Percentiles rank a stretch among this genome's conserved stretches.
Conservation (phyloP, 2,888 invertebrate species). For the Nomada ruficornis region DNA sequence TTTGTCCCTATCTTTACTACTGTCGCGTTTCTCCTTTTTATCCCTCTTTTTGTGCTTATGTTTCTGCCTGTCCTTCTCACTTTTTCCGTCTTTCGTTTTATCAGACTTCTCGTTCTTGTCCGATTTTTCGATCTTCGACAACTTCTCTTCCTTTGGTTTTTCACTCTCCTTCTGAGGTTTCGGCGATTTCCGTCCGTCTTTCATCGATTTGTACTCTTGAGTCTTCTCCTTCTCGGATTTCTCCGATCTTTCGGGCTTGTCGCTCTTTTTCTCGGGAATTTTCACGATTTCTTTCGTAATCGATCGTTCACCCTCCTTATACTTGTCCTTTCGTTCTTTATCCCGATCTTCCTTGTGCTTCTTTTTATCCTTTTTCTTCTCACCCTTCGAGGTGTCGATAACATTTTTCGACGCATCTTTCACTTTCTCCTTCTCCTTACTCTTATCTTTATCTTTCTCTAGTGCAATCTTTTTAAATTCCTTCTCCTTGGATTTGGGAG, state of each 20-base stretch:
- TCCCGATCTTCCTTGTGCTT: slow-evolving; percentile 87
- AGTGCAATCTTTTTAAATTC: slow-evolving; percentile 80
- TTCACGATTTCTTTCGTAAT: slow-evolving; percentile 83
- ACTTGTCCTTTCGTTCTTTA: slow-evolving; percentile 86
- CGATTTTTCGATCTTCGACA: slow-evolving; percentile 69
- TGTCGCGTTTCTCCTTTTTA: slow-evolving; percentile 88
- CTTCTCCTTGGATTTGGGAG: slow-evolving; percentile 81
- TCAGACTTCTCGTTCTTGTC: slow-evolving; percentile 80
- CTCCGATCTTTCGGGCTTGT: slow-evolving; percentile 88
- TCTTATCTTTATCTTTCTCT: slow-evolving; percentile 85
- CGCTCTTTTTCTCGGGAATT: slow-evolving; percentile 86
- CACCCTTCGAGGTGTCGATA: slow-evolving; percentile 85
- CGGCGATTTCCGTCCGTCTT: slow-evolving; percentile 81
- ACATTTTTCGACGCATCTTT: slow-evolving; percentile 82
- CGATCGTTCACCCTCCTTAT: slow-evolving; percentile 84
- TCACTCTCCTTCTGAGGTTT: slow-evolving; percentile 79
- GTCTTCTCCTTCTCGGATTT: slow-evolving; percentile 87
- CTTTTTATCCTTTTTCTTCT: slow-evolving; percentile 85
- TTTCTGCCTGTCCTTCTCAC: slow-evolving; percentile 84
- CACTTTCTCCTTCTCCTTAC: slow-evolving; percentile 87
- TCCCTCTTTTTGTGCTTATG: slow-evolving; percentile 86
- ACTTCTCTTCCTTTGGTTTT: slow-evolving; percentile 77
- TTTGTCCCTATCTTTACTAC: slow-evolving; percentile 87
- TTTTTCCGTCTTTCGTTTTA: slow-evolving; percentile 78
- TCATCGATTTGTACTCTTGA: slow-evolving; percentile 84